Percentiles rank a stretch among this genome's conserved stretches.
These are phyloP conservation scores for Melanaphis sacchari DNA, from an alignment of 1,140 invertebrate species.

Conservation along the genomic window DNA sequence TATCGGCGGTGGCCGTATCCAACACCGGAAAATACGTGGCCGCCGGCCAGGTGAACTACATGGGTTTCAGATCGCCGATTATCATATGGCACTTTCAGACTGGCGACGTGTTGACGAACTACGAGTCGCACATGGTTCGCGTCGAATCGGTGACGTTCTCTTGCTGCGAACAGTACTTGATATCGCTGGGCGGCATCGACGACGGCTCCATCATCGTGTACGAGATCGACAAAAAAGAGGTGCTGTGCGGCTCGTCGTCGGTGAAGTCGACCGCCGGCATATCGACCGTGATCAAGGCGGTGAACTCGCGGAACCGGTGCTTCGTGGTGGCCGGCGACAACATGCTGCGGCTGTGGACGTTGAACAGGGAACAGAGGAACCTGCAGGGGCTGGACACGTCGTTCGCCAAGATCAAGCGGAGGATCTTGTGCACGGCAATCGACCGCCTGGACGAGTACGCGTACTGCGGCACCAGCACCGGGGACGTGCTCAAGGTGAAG, in stretches of 20 bases:
- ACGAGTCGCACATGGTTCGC: conserved; percentile 86
- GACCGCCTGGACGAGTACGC: conserved; percentile 74
- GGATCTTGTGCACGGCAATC: conserved; percentile 70
- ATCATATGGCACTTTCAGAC: conserved; percentile 81
- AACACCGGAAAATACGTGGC: conserved; percentile 80
- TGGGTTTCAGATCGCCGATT: conserved; percentile 79
- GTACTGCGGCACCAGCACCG: conserved; percentile 85
- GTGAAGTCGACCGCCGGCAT: conserved; percentile 73
- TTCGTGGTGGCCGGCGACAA: conserved; percentile 78
- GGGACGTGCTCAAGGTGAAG: conserved; percentile 70
- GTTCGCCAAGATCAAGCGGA: conserved; percentile 73
- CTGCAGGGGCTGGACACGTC: conserved; percentile 75
- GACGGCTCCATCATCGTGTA: conserved; percentile 84
- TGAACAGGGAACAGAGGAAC: conserved; percentile 74
- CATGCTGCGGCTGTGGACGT: conserved; percentile 77
- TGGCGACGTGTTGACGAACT: conserved; percentile 69
- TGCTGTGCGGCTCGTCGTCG: conserved; percentile 71
- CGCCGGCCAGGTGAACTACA: conserved; percentile 88
- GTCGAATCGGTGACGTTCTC: conserved; percentile 86
- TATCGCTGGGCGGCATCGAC: conserved; percentile 87
- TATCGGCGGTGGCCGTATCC: conserved; percentile 83
- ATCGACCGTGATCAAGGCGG: conserved; percentile 68
- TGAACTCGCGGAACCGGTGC: conserved; percentile 68
- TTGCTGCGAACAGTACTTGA: conserved; percentile 77
- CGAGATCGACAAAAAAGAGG: conserved; percentile 71